A percentile compares a stretch with the other conserved stretches of the same genome.
Evolutionary conservation across 2,113 vertebrate species (phyloP).

Genomic region (Willisornis vidua): DNA sequence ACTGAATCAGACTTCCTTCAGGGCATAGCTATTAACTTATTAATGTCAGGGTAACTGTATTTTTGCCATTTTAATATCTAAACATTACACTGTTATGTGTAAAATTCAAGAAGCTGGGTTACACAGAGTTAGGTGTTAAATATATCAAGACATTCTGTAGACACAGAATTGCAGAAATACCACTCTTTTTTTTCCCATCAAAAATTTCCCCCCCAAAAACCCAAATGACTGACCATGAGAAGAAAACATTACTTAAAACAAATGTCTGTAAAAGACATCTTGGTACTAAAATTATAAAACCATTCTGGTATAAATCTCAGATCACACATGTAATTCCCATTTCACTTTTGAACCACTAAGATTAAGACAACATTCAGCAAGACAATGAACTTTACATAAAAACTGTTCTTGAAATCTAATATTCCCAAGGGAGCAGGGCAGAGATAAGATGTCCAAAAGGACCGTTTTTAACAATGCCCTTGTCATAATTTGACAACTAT

Average conservation of each 20-base stretch:
- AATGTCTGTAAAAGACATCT: slow-evolving; percentile 26
- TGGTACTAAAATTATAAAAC: slow-evolving; percentile 25
- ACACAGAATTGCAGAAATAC: background rate
- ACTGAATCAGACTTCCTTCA: background rate
- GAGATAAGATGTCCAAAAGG: slow-evolving; percentile 8
- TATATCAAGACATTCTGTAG: slow-evolving; percentile 10
- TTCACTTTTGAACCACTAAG: background rate
- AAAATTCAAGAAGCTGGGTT: background rate
- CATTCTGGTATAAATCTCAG: slow-evolving; percentile 7
- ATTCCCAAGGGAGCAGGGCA: background rate
- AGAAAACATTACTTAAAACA: slow-evolving; percentile 38
- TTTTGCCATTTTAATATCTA: background rate
- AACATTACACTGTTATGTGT: background rate
- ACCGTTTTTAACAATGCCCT: background rate
- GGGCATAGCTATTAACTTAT: background rate
- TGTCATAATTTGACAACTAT: background rate
- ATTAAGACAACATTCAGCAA: slow-evolving; percentile 8
- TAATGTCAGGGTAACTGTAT: background rate
- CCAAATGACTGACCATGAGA: slow-evolving; percentile 28
- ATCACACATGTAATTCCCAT: slow-evolving; percentile 31
- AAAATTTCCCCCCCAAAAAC: background rate
- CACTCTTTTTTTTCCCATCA: background rate
- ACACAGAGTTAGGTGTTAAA: background rate
- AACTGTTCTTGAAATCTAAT: slow-evolving; percentile 30
- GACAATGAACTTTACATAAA: slow-evolving; percentile 45